A percentile compares a stretch with the other conserved stretches of the same genome.
Evolutionary conservation across 2,797 vertebrate species (phyloP).

Genomic region (Sciurus carolinensis): DNA sequence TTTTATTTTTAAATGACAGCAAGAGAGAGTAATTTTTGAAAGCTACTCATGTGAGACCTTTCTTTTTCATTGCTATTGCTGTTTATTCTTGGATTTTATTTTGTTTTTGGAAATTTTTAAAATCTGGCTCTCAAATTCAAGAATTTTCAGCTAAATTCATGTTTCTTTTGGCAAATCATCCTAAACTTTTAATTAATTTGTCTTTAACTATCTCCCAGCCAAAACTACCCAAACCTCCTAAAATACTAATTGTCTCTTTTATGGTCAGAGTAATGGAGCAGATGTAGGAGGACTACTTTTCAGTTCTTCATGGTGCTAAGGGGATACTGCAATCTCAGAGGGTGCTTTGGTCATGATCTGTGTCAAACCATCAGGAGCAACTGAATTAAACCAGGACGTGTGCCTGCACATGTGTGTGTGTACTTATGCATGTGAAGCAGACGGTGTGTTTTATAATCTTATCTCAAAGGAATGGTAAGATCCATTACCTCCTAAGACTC

Average conservation of each 20-base stretch:
- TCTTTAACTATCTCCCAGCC: not conserved
- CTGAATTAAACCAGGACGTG: not conserved
- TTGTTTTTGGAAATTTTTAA: constrained; percentile 11
- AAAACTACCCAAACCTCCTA: fast-evolving
- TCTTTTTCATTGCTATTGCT: not conserved
- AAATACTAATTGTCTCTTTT: not conserved
- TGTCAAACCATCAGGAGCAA: not conserved
- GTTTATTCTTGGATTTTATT: not conserved
- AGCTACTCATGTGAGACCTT: not conserved
- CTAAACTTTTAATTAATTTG: not conserved
- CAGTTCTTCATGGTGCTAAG: not conserved
- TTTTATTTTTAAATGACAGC: constrained; percentile 48
- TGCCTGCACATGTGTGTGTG: not conserved
- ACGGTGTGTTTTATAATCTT: not conserved
- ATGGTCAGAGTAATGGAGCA: not conserved
- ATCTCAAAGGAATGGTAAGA: not conserved
- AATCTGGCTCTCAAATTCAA: constrained; percentile 11
- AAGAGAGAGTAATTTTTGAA: constrained; percentile 65
- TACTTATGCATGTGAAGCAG: not conserved
- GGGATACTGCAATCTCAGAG: not conserved
- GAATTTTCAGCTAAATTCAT: not conserved
- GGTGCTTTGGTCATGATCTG: not conserved
- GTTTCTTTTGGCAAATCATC: not conserved
- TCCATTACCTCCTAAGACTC: not conserved
- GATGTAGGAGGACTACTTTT: not conserved